Conservation (phyloP, 37 sponge, comb jelly and placozoan species). For the Mnemiopsis leidyi region DNA sequence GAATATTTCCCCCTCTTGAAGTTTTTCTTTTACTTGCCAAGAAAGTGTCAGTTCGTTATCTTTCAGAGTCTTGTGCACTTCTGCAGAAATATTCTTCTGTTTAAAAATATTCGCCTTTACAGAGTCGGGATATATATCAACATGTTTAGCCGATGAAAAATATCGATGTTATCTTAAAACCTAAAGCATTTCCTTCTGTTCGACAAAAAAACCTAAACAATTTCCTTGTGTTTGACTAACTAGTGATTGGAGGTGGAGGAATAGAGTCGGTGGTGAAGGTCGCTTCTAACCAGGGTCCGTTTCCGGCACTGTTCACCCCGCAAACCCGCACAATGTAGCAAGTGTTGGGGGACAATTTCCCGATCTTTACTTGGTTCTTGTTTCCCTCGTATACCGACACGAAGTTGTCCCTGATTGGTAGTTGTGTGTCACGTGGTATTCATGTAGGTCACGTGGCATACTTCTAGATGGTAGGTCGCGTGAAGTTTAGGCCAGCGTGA, state of each 20-base stretch:
- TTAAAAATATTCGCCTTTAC: no score
- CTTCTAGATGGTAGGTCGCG: no score
- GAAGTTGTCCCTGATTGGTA: neutral
- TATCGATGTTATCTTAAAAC: no score
- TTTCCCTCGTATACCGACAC: constrained; percentile 27
- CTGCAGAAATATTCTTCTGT: no score
- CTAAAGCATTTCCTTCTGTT: no score
- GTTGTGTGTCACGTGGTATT: no score
- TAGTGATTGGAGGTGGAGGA: constrained; percentile 3
- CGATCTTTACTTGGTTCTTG: constrained; percentile 32
- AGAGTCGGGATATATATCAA: no score
- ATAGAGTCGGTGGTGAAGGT: constrained; percentile 12
- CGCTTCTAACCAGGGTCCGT: constrained; percentile 11
- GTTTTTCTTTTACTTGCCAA: constrained; percentile 37
- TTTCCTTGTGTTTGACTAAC: constrained; percentile 41
- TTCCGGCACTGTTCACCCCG: constrained; percentile 27
- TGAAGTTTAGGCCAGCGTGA: no score
- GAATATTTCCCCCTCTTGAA: neutral
- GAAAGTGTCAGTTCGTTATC: neutral
- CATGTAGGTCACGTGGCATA: no score
- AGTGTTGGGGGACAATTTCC: neutral
- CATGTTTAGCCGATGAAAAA: no score
- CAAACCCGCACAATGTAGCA: constrained; percentile 3
- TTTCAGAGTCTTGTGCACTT: neutral
- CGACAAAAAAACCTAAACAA: neutral